These are phyloP conservation scores for Cataglyphis altisquamis DNA, from an alignment of 2,888 invertebrate species.

Conservation along the genomic window DNA sequence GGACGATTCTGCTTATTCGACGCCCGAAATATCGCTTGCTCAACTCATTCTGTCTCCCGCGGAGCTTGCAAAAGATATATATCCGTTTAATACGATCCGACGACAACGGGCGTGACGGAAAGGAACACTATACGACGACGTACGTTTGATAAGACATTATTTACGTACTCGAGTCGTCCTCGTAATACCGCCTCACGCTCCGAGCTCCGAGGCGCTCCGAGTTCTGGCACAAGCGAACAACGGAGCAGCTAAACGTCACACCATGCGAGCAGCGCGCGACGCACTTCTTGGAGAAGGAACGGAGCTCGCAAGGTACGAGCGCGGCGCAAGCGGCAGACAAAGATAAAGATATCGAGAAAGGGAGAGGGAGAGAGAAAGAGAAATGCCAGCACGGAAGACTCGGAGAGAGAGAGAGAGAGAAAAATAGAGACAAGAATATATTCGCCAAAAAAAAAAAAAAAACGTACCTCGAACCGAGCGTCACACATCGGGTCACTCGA, in stretches of 20 bases:
- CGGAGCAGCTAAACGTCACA: constrained; percentile 30
- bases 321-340: constrained; percentile 14
- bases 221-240: neutral
- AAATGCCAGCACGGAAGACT: constrained; percentile 36
- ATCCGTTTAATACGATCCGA: neutral
- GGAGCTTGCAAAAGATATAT: neutral
- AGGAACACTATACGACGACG: constrained; percentile 6
- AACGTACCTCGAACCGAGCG: constrained; percentile 53
- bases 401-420: neutral
- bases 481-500: constrained; percentile 48
- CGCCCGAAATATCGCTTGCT: constrained; percentile 21
- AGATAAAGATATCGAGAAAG: constrained; percentile 10
- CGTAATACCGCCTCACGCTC: constrained; percentile 17
- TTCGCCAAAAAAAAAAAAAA: constrained; percentile 7
- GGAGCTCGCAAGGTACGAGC: constrained; percentile 48
- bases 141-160: constrained; percentile 42
- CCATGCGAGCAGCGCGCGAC: constrained; percentile 42
- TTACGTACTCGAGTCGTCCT: constrained; percentile 33
- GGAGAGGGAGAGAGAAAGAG: constrained; percentile 3
- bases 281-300: constrained; percentile 35
- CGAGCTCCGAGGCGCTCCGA: constrained; percentile 23
- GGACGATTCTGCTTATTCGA: neutral
- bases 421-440: neutral
- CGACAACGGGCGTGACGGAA: neutral
- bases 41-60: constrained; percentile 6